A percentile compares a stretch with the other conserved stretches of the same genome.
Evolutionary conservation across 1,140 invertebrate species (phyloP).

Genomic region (Drosophila novamexicana): DNA sequence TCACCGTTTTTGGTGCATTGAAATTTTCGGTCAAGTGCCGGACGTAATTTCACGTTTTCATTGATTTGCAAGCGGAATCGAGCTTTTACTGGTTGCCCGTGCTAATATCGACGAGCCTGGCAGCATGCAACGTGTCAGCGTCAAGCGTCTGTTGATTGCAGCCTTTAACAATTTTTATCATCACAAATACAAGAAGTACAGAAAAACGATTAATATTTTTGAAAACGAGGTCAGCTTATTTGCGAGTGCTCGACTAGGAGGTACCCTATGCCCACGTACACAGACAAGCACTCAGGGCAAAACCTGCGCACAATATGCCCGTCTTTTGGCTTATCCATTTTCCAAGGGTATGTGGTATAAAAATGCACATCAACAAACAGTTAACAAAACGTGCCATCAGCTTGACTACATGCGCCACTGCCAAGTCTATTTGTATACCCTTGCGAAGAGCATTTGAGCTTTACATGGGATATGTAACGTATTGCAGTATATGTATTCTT

Average conservation of each 20-base stretch:
- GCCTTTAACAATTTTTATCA: constrained; percentile 72
- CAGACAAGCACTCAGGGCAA: too few species aligned
- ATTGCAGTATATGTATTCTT: too few species aligned
- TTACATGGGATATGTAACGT: neutral
- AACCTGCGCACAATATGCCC: too few species aligned
- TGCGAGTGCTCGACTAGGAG: too few species aligned
- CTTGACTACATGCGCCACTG: neutral
- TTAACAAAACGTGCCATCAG: constrained; percentile 36
- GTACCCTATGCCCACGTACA: too few species aligned
- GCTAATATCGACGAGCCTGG: constrained; percentile 10
- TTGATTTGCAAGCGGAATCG: constrained; percentile 7
- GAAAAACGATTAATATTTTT: constrained; percentile 26
- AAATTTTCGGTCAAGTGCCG: constrained; percentile 38
- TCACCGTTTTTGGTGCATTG: neutral
- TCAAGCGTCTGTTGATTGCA: constrained; percentile 54
- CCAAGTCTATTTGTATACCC: neutral
- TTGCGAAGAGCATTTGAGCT: neutral
- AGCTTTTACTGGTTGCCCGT: neutral
- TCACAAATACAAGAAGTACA: constrained; percentile 21
- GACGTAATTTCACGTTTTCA: constrained; percentile 19
- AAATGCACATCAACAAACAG: constrained; percentile 49
- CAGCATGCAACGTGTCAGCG: constrained; percentile 29
- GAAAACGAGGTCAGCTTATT: neutral
- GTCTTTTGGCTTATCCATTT: too few species aligned
- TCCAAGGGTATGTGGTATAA: neutral